Percentiles rank a stretch among this genome's conserved stretches.
Evolutionary conservation across 1,140 invertebrate genomes (phyloP).

Genomic region (Drosophila tropicalis): DNA sequence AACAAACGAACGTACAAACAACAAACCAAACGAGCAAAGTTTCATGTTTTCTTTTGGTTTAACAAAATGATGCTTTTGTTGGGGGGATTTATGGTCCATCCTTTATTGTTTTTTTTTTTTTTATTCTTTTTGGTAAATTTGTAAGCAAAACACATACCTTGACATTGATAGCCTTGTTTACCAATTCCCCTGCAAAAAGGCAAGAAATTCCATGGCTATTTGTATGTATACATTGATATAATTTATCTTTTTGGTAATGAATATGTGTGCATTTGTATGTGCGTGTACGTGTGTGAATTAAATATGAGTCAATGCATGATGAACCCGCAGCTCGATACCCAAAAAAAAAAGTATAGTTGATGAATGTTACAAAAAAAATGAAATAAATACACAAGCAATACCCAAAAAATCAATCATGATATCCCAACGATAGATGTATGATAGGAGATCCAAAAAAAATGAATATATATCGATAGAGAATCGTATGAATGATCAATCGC

Average conservation of each 20-base stretch:
- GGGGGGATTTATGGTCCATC: slow-evolving; percentile 34
- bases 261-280: slow-evolving; percentile 37
- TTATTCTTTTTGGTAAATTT: slow-evolving; percentile 48
- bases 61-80: slow-evolving; percentile 55
- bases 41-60: background rate
- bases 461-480: slow-evolving; percentile 32
- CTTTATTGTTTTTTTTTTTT: background rate
- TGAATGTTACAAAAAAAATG: slow-evolving; percentile 1
- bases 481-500: slow-evolving; percentile 16
- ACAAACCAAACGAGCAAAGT: slow-evolving; percentile 68
- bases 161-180: slow-evolving; percentile 99
- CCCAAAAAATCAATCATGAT: slow-evolving; percentile 25
- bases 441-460: slow-evolving; percentile 24
- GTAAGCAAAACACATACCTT: slow-evolving; percentile 90
- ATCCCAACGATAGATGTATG: slow-evolving; percentile 7
- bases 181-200: slow-evolving; percentile 95
- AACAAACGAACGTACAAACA: slow-evolving; percentile 60
- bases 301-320: slow-evolving; percentile 33
- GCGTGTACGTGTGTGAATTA: slow-evolving; percentile 1
- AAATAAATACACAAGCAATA: slow-evolving; percentile 35
- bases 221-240: slow-evolving; percentile 74
- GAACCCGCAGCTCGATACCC: slow-evolving; percentile 42
- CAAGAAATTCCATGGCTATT: slow-evolving; percentile 84
- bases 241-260: slow-evolving; percentile 56
- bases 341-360: slow-evolving; percentile 15